Evolutionary conservation across 2,888 invertebrate species (phyloP).

Genomic region (Eudemis profundana): DNA sequence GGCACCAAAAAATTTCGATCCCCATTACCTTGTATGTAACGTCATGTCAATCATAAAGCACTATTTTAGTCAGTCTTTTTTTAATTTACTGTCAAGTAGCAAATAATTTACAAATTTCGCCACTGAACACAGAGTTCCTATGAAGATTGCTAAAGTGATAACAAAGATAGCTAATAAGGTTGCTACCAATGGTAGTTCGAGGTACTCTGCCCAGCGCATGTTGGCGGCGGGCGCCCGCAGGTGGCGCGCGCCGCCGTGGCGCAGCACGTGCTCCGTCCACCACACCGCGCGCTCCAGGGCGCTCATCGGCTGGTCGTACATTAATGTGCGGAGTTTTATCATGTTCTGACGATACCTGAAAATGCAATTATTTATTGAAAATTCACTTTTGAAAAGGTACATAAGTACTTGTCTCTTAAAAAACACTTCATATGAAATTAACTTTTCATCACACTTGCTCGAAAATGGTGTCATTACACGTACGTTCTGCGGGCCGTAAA

Average conservation of each 20-base stretch:
- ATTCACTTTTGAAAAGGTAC: no score
- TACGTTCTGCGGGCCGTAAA: no score
- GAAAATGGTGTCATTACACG: no score
- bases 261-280: constrained; percentile 53
- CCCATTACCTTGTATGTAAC: no score
- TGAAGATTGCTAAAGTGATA: neutral
- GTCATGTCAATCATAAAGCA: no score
- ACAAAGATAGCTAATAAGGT: neutral
- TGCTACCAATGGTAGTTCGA: constrained; percentile 47
- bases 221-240: constrained; percentile 39
- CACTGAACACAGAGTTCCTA: neutral
- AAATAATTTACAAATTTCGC: neutral
- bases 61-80: constrained; percentile 7
- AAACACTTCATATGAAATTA: no score
- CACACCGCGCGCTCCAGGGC: constrained; percentile 51
- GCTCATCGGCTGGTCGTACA: constrained; percentile 46
- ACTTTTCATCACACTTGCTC: no score
- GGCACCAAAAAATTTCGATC: no score
- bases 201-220: constrained; percentile 33
- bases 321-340: constrained; percentile 6
- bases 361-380: neutral
- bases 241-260: constrained; percentile 52
- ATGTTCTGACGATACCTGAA: constrained; percentile 26
- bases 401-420: no score
- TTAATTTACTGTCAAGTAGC: neutral